A percentile compares a stretch with the other conserved stretches of the same genome.
These are phyloP conservation scores for Drosophila fuyamai DNA, from an alignment of 1,140 invertebrate species.

Conservation along the genomic window DNA sequence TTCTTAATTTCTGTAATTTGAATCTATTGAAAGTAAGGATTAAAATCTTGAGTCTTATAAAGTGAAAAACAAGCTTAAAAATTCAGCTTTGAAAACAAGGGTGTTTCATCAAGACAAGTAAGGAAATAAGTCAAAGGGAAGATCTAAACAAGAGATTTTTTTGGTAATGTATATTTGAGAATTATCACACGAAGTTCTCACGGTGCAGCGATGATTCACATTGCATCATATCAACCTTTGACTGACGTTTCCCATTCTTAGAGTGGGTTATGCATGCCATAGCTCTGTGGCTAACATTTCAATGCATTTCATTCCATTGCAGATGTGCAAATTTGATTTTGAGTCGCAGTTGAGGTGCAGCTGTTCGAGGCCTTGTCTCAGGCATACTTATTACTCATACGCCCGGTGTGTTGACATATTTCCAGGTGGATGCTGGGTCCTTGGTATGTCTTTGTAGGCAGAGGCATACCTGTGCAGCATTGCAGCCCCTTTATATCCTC, in stretches of 20 bases:
- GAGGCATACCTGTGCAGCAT: slow-evolving; percentile 47
- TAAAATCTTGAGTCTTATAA: too few species aligned
- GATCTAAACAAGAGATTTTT: too few species aligned
- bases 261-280: slow-evolving; percentile 51
- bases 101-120: too few species aligned
- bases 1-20: too few species aligned
- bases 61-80: too few species aligned
- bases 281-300: slow-evolving; percentile 72
- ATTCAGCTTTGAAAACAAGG: too few species aligned
- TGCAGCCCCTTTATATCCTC: not conserved
- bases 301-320: slow-evolving; percentile 67
- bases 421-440: slow-evolving; percentile 41
- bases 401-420: slow-evolving; percentile 74
- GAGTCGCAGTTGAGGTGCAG: slow-evolving; percentile 52
- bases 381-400: slow-evolving; percentile 69
- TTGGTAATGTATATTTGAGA: not conserved
- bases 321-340: slow-evolving; percentile 79
- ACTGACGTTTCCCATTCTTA: slow-evolving; percentile 29
- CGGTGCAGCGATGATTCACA: slow-evolving; percentile 23
- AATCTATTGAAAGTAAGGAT: too few species aligned
- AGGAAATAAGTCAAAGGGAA: too few species aligned
- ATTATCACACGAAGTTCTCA: not conserved
- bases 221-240: slow-evolving; percentile 18
- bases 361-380: slow-evolving; percentile 12
- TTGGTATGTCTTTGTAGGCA: slow-evolving; percentile 63